A percentile compares a stretch with the other conserved stretches of the same genome.
Conservation (phyloP, 2,797 vertebrate species). For the Onychomys arenicola region DNA sequence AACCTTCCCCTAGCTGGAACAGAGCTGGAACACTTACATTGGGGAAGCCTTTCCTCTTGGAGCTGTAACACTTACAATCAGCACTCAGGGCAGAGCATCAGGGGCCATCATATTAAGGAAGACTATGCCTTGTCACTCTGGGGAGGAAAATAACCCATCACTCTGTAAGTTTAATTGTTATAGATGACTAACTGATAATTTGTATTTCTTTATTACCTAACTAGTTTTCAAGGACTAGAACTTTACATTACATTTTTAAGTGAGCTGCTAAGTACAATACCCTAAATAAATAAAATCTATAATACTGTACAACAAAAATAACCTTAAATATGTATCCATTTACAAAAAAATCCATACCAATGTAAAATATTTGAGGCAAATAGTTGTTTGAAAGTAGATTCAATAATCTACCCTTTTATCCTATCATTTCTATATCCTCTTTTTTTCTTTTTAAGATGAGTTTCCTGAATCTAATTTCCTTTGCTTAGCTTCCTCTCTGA, state of each 20-base stretch:
- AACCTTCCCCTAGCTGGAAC: neutral
- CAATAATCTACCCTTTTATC: neutral
- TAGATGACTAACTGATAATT: neutral
- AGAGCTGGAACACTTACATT: neutral
- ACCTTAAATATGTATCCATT: neutral
- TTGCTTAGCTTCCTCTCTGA: neutral
- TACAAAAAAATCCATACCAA: neutral
- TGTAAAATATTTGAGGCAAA: neutral
- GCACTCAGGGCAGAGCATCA: too few species aligned
- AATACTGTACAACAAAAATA: neutral
- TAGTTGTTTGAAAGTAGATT: neutral
- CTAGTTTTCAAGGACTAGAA: neutral
- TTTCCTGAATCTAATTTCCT: neutral
- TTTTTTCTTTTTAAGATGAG: neutral
- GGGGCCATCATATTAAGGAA: neutral
- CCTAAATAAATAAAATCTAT: neutral
- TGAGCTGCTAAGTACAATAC: neutral
- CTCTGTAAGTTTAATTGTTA: neutral
- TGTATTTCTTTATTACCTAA: too few species aligned
- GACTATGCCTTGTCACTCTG: neutral
- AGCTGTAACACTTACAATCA: neutral
- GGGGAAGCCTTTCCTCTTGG: neutral
- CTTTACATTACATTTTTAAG: neutral
- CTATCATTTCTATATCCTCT: neutral
- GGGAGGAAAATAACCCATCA: neutral